Conservation (phyloP, 2,113 vertebrate species). For the Bubalus kerabau region DNA sequence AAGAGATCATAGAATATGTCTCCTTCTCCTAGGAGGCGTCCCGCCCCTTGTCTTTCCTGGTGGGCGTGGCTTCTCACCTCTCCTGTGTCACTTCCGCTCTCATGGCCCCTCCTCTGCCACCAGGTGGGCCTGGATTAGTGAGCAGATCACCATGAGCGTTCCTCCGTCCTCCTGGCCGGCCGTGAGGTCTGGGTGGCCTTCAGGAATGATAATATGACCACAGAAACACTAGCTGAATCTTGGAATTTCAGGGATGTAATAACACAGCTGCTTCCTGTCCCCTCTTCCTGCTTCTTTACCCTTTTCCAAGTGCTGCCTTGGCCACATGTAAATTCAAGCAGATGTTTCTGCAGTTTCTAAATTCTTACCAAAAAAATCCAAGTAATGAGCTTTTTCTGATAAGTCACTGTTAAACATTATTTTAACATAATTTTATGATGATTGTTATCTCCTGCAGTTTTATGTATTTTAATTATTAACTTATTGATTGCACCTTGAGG, state of each 20-base stretch:
- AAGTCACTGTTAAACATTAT: constrained; percentile 40
- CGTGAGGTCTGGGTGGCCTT: background rate
- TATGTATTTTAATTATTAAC: constrained; percentile 52
- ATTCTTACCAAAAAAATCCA: background rate
- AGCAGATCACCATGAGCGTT: background rate
- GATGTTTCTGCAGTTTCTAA: background rate
- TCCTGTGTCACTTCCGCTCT: background rate
- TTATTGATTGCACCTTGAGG: constrained; percentile 51
- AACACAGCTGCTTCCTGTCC: background rate
- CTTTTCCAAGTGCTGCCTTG: background rate
- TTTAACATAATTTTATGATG: constrained; percentile 37
- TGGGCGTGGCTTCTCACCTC: background rate
- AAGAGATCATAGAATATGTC: background rate
- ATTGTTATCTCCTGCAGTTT: constrained; percentile 39
- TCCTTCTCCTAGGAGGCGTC: background rate
- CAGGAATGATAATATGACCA: background rate
- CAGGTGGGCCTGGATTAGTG: background rate
- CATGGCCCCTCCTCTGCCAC: background rate
- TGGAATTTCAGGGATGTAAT: background rate
- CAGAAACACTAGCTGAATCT: background rate
- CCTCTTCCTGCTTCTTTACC: background rate
- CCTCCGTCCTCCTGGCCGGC: background rate
- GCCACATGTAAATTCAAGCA: background rate
- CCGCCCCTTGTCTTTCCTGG: background rate
- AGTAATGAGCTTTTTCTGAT: constrained; percentile 8